Percentiles rank a stretch among this genome's conserved stretches.
These are phyloP conservation scores for Chaetodon auriga DNA, from an alignment of 2,113 vertebrate genomes.

Conservation along the genomic window DNA sequence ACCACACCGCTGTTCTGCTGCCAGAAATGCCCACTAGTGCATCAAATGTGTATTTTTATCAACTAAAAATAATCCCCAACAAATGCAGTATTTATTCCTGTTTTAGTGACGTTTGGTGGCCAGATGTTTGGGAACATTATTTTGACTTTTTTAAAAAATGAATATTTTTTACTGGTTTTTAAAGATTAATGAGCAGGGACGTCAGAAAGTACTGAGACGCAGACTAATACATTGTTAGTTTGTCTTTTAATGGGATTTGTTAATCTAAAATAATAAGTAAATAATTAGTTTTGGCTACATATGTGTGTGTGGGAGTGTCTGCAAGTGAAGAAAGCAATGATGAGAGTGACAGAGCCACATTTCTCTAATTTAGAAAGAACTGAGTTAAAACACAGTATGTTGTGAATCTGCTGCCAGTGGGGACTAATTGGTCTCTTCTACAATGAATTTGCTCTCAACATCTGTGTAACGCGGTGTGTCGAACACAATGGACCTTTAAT, in stretches of 20 bases:
- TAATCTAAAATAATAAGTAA: neutral
- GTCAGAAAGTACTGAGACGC: neutral
- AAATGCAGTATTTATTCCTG: neutral
- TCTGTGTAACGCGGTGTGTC: too few relatives aligned
- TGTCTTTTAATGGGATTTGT: neutral
- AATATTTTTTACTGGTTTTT: neutral
- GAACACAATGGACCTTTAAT: too few relatives aligned
- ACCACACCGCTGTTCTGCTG: neutral
- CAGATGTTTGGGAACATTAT: neutral
- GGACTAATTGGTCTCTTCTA: too few relatives aligned
- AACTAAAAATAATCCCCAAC: neutral
- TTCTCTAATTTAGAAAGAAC: neutral
- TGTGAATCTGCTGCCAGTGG: too few relatives aligned
- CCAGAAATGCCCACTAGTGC: neutral
- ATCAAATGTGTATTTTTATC: constrained; percentile 21
- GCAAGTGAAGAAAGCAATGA: neutral
- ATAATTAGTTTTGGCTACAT: too few relatives aligned
- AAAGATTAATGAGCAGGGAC: neutral
- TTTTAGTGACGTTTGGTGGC: neutral
- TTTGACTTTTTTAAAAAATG: neutral
- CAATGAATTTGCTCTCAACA: too few relatives aligned
- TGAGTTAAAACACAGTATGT: too few relatives aligned
- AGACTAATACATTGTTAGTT: neutral
- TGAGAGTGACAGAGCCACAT: neutral
- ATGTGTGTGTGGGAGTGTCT: neutral